Evolutionary conservation across 2,113 vertebrate species (phyloP).

Genomic region (Atlantisia rogersi): DNA sequence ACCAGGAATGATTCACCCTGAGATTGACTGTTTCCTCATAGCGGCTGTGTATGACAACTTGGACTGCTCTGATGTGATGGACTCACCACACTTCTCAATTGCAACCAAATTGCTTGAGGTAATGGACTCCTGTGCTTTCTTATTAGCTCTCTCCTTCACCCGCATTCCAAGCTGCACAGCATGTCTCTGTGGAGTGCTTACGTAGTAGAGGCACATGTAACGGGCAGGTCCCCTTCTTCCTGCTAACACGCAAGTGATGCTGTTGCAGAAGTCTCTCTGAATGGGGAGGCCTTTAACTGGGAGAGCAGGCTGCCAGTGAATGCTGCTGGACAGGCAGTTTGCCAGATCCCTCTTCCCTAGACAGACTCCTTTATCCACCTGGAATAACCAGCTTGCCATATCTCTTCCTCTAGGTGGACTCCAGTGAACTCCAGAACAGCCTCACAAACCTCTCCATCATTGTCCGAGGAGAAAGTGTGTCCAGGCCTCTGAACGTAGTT

Average conservation of each 20-base stretch:
- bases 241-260: background rate
- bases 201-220: background rate
- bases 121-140: background rate
- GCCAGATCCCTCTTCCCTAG: background rate
- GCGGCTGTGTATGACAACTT: slow-evolving; percentile 85
- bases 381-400: background rate
- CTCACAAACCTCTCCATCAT: slow-evolving; percentile 87
- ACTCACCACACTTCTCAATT: slow-evolving; percentile 79
- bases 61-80: slow-evolving; percentile 84
- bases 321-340: background rate
- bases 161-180: background rate
- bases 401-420: slow-evolving; percentile 81
- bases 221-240: background rate
- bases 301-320: background rate
- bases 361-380: background rate
- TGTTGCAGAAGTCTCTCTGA: background rate
- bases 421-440: slow-evolving; percentile 78
- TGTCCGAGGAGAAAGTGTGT: slow-evolving; percentile 87
- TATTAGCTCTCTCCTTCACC: background rate
- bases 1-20: background rate
- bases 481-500: slow-evolving; percentile 79
- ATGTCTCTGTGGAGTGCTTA: background rate
- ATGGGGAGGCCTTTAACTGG: background rate
- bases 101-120: slow-evolving; percentile 89
- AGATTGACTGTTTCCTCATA: slow-evolving; percentile 56